Base-by-base conservation (phyloP, 2,797 vertebrate genomes). In the Alauda arvensis region DNA sequence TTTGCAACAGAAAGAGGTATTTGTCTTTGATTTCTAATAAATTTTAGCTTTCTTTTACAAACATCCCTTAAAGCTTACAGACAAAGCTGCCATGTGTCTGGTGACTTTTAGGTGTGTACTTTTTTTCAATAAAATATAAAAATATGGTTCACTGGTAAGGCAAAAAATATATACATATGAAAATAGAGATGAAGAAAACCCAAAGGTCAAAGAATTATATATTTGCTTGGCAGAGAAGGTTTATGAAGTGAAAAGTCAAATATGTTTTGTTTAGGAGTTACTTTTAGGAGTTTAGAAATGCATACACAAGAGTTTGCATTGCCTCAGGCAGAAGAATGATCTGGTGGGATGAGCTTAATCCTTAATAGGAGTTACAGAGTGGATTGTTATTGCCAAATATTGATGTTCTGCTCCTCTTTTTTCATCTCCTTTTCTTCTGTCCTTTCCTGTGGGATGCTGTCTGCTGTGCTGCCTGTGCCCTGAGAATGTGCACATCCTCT, bases 221-320 rank as follows among this genome's bases (percentile, higher is more conserved):
- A 57, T 85, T 88, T 65, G 21, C 39, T 49, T 77, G 77, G 16
- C 71, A 90, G 82, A 94, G 92, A 92, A 80, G 29, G 55, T 53
- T 62, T 87, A 26, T 75, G 74, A 94, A 93, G 77, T 87, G 57
- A 95, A 77, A 52, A 94, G 76, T 92, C 85, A 92, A 90, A 84
- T 94, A 68, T 92, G 57, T 68, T 85, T 86, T 95, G 92, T 87
- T 18, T 26, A 57, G 8, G 24, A 91, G 81, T 92, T 85, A 90
- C 25, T 12, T 91, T 91, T 88, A 69, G 83, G 48, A 92, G 79
- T 91, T 94, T 61, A 89, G 85, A 96, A 89, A 93, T 80, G 53
- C 34, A 74, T 31, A 26, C 24, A 31, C 39, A 55, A n/a, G 80
- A 87, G 63, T 87, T 88, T 94, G 53, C 71, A 71, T 45, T 67